phyloP scores from a whole-genome alignment of 2,113 vertebrate genomes.

The Plecturocebus donacophilus region DNA sequence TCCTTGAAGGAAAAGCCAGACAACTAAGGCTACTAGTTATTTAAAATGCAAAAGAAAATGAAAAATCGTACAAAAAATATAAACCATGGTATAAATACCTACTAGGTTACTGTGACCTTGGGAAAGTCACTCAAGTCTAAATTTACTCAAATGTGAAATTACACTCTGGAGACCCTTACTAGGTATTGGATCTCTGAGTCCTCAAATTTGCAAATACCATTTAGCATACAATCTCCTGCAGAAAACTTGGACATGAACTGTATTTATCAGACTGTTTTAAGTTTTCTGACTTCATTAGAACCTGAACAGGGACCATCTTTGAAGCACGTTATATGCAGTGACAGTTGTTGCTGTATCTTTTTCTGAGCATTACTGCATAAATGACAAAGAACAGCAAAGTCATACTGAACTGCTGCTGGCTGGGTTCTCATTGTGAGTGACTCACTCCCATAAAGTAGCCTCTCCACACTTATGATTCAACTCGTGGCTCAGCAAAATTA shows the following conservation, averaged over 20 bases:
- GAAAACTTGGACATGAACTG: background rate
- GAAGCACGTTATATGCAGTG: background rate
- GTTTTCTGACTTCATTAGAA: background rate
- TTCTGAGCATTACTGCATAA: background rate
- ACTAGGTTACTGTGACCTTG: background rate
- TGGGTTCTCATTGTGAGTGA: background rate
- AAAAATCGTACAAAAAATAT: background rate
- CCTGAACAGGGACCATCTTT: background rate
- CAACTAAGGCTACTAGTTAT: background rate
- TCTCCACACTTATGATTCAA: constrained; percentile 38
- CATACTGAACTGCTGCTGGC: background rate
- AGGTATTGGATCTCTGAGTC: background rate
- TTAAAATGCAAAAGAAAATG: constrained; percentile 32
- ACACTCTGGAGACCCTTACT: background rate
- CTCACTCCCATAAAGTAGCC: constrained; percentile 8
- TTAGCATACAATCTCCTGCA: background rate
- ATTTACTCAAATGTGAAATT: background rate
- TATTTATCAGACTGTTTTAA: background rate
- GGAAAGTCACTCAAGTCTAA: background rate
- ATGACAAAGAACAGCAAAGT: background rate
- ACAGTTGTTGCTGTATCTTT: background rate
- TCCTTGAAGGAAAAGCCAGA: background rate
- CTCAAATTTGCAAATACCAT: background rate
- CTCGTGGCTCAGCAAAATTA: constrained; percentile 21
- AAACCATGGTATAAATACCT: background rate